These are phyloP conservation scores for Chymomyza amoena DNA, from an alignment of 2,888 invertebrate species.

Conservation along the genomic window DNA sequence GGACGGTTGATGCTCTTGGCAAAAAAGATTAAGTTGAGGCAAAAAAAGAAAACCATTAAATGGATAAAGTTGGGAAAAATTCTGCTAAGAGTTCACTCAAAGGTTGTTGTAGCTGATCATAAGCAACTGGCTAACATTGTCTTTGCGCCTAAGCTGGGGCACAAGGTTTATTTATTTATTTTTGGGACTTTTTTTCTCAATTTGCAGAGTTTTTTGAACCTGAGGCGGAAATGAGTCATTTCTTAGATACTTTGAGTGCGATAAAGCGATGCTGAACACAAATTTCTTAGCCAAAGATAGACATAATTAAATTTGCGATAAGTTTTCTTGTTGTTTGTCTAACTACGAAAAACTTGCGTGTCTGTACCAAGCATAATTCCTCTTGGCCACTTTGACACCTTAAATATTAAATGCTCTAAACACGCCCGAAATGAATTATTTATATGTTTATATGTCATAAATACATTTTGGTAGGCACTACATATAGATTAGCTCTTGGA, in stretches of 20 bases:
- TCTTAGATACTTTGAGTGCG: neutral
- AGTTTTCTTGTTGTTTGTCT: conserved; percentile 3
- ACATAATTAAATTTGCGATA: conserved; percentile 18
- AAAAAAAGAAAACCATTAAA: neutral
- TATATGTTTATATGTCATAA: conserved; percentile 57
- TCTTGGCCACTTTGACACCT: conserved; percentile 50
- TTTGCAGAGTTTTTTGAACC: conserved; percentile 58
- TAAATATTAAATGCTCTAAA: conserved; percentile 54
- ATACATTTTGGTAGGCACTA: conserved; percentile 48
- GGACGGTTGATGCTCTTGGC: neutral
- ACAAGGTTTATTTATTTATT: conserved; percentile 1
- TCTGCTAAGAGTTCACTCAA: neutral
- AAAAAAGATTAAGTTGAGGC: neutral
- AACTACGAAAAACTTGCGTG: neutral
- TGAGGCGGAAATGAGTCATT: conserved; percentile 60
- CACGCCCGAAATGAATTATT: conserved; percentile 63
- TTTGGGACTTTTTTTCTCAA: neutral
- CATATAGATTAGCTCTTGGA: neutral
- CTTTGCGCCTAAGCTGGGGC: neutral
- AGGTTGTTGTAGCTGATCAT: conserved; percentile 26
- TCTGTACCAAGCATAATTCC: conserved; percentile 31
- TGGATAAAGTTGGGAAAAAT: neutral
- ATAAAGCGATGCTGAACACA: conserved; percentile 26
- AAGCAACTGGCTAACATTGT: conserved; percentile 25
- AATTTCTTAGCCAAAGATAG: conserved; percentile 11